phyloP scores from a whole-genome alignment of 2,888 invertebrate species.

The Drosophila tanythrix region DNA sequence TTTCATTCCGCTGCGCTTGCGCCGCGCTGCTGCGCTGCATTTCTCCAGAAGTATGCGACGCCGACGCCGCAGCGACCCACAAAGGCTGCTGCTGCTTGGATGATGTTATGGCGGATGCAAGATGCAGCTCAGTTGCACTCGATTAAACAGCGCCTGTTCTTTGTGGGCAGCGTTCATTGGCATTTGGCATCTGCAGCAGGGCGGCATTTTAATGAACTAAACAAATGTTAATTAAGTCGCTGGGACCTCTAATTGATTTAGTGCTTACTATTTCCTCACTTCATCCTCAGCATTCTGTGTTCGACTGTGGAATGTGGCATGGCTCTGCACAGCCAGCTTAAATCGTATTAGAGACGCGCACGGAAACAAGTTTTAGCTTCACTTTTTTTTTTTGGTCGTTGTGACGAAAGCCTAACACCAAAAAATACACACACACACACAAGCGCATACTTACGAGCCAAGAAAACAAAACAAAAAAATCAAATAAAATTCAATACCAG shows the following conservation, averaged over 20 bases:
- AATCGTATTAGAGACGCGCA: slow-evolving; percentile 69
- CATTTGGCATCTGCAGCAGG: slow-evolving; percentile 43
- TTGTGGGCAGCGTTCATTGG: slow-evolving; percentile 71
- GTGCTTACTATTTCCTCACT: slow-evolving; percentile 33
- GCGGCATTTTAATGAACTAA: slow-evolving; percentile 63
- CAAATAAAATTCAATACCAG: slow-evolving; percentile 66
- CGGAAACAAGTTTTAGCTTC: slow-evolving; percentile 59
- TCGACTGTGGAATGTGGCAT: slow-evolving; percentile 37
- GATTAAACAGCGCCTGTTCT: slow-evolving; percentile 67
- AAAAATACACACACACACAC: slow-evolving; percentile 36
- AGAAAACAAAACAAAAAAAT: slow-evolving; percentile 40
- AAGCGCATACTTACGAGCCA: slow-evolving; percentile 12
- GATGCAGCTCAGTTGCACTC: slow-evolving; percentile 24
- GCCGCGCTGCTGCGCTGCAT: slow-evolving; percentile 53
- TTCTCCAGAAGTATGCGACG: slow-evolving; percentile 69
- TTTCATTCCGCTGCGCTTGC: slow-evolving; percentile 22
- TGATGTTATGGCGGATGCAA: slow-evolving; percentile 37
- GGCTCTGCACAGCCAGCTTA: slow-evolving; percentile 49
- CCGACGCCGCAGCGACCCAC: slow-evolving; percentile 56
- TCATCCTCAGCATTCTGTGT: slow-evolving; percentile 36
- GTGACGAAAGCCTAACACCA: slow-evolving; percentile 60
- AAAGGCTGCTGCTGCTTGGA: slow-evolving; percentile 47
- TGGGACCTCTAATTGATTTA: slow-evolving; percentile 69
- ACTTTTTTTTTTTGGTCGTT: slow-evolving; percentile 22
- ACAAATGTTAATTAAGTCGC: slow-evolving; percentile 75